Evolutionary conservation across 2,888 invertebrate species (phyloP), one percentile per base, ranked within the genome.

Genomic region (Catocala fraxini): DNA sequence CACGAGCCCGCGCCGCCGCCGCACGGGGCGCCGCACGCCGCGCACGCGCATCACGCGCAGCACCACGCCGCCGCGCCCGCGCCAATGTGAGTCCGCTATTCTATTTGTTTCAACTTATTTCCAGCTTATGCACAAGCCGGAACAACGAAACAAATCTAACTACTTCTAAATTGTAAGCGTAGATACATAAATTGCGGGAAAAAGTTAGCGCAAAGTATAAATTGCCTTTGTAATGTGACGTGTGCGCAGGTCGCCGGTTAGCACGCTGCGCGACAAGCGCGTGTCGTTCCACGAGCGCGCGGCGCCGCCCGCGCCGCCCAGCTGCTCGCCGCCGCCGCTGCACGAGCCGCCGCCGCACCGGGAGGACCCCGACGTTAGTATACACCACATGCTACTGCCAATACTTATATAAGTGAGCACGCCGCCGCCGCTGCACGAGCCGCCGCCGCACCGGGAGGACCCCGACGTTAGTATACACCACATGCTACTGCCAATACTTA

Each of bases 281-380:
- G 97, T 97, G 51, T 97, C 97, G 74, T 97, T 97, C 90, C 97
- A 97, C 86, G 97, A 97, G 89, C 95, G 95, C 12, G 94, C 95
- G 2, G 25, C 25, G 25, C 25, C 25, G 25, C 75, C 65, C 60
- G 75, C 79, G 35, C 80, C 81, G 41, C 85, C 82, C 59, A 70
- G 79, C 68, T 70, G 70, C 52, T 82, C 83, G 7, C 87, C 84
- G 60, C 88, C 85, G 56, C 83, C 83, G 59, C 81, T 83, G 61
- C 83, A 77, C 73, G 75, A 75, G 64, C 52, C 73, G 11, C 65
- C 34, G 34, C 10, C 48, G 33, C 46, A 35, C 35, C 35, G 96
- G 78, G 97, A 98, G 89, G 98, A 98, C 94, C 96, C 97, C 56
- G 97, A 97, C 88, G 98, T 98, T 92, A 96, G 96, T 95, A 15